Evolutionary conservation across 2,797 vertebrate genomes (phyloP).

Genomic region (Squalus acanthias): DNA sequence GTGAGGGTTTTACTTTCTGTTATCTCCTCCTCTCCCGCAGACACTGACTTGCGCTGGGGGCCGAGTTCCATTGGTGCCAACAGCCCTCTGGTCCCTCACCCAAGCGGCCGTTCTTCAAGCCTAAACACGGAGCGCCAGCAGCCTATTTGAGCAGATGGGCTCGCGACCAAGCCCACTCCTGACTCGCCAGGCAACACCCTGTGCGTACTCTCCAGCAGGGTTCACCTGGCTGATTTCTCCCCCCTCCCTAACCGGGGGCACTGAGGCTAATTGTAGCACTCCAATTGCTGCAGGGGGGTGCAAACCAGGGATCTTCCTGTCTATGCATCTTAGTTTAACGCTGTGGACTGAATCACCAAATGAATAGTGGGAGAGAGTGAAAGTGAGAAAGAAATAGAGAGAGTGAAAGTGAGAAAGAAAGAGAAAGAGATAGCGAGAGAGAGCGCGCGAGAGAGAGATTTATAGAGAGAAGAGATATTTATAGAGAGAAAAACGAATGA

Average conservation of each 20-base stretch:
- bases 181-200: neutral
- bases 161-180: neutral
- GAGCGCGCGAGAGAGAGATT: too few relatives aligned
- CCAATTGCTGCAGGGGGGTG: too few relatives aligned
- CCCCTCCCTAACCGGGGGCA: neutral
- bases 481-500: too few relatives aligned
- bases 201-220: neutral
- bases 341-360: neutral
- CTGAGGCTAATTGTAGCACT: too few relatives aligned
- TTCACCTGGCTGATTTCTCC: neutral
- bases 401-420: too few relatives aligned
- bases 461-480: too few relatives aligned
- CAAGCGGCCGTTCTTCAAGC: neutral
- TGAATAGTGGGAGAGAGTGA: neutral
- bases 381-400: too few relatives aligned
- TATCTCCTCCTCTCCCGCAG: neutral
- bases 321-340: neutral
- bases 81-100: neutral
- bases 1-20: neutral
- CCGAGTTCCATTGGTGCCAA: neutral
- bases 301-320: neutral
- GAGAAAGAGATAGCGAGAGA: neutral
- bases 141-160: neutral
- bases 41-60: too few relatives aligned
- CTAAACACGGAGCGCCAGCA: neutral